Evolutionary conservation across 2,113 vertebrate genomes (phyloP), one percentile per base, ranked within the genome.

Genomic region (Antechinus stuartii): DNA sequence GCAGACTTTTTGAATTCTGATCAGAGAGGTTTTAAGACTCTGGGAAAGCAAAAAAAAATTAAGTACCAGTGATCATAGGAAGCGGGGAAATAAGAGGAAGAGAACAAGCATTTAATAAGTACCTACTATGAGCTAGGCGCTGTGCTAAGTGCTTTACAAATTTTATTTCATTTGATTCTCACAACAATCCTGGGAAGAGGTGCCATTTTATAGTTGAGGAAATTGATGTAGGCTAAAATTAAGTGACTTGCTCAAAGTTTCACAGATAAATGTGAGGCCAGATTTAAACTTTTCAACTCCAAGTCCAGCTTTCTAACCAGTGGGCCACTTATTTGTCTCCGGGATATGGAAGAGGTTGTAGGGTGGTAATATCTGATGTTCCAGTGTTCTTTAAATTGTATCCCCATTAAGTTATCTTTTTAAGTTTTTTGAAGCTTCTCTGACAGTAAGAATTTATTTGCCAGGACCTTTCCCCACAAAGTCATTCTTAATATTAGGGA

Each of bases 401-500:
- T 52, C 61, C 61, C 30, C 30, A 35, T 68, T 16, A 68, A 11
- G 30, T 68, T 68, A 11, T 68, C 57, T 30, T 61, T 68, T 68
- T 68, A 68, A 35, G 61, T 68, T 30, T 68, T 35, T 68, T 23
- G 49, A 54, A 92, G 56, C 56, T 91, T 93, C 56, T 46, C 0
- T 54, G 54, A 84, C 76, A 53, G 42, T 54, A 53, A 93, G 89
- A 94, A 56, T 22, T 35, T 14, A 68, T 68, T 68, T 35, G 11
- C 30, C 61, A 68, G 61, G 93, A 91, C 26, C n/a, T 92, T 23
- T 2, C 26, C 23, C 52, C 93, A 56, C 46, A 1, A 23, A 14
- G 16, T 92, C 50, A 91, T 84, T 94, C 30, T 56, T 93, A 54
- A 92, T 35, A 92, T 57, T 92, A 54, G 27, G 23, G 8, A 92